Base-by-base conservation (phyloP, 2,113 vertebrate species). In the Anthoscopus minutus region DNA sequence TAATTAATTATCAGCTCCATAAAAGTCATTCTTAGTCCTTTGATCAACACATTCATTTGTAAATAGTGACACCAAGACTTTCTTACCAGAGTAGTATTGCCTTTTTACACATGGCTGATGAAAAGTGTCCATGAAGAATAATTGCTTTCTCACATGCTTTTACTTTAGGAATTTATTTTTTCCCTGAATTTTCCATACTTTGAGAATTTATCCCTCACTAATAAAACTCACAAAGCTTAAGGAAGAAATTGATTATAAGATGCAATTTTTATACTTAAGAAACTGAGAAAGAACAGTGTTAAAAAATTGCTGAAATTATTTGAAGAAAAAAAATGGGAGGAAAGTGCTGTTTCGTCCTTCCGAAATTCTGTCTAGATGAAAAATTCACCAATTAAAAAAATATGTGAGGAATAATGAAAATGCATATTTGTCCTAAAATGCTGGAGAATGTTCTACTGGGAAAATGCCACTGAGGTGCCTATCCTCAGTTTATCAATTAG, bases 1-100 rank as follows among this genome's bases (percentile, higher is more conserved):
- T 84, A 84, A 69, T 92, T 95, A 88, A 96, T 92, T 86, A 42
- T 44, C 65, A 93, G 35, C 40, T 81, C 45, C 77, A 89, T 53
- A 50, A 86, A 93, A 92, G 48, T 64, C 1, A 44, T 81, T 90
- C 28, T 88, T 74, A 51, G 7, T 81, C 31, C 47, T 94, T 92
- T 95, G 65, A 94, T 93, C 91, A 90, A 16, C 2, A 3, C 2
- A 2, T 86, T 81, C 27, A 60, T 74, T 81, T 83, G 56, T 71
- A 69, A 48, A 30, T 72, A 40, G 48, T 64, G 91, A 78, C 44
- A 60, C 13, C 17, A 60, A 92, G 21, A 37, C 15, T 89, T 91
- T 81, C 72, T 71, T 71, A 45, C 19, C 23, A 82, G 71, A 77
- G 31, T 6, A 79, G 6, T 14, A 37, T 51, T 93, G 24, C 23